phyloP scores from a whole-genome alignment of 2,113 vertebrate genomes.

The Tragelaphus scriptus region DNA sequence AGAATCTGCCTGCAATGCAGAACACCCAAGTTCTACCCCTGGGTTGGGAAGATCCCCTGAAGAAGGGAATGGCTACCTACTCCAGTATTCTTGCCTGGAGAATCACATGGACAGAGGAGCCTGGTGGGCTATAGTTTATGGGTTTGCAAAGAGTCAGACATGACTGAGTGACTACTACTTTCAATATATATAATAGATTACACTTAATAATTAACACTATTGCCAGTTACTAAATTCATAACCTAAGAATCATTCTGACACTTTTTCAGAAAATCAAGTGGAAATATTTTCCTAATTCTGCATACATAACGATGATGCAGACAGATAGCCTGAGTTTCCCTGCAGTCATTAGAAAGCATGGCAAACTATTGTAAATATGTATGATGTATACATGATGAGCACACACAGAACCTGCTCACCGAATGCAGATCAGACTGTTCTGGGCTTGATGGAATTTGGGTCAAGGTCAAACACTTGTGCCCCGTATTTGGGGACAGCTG shows the following conservation, averaged over 20 bases:
- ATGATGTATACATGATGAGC: not conserved
- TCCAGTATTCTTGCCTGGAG: not conserved
- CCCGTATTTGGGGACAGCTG: not conserved
- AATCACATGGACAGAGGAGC: not conserved
- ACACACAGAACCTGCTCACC: not conserved
- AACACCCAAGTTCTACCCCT: not conserved
- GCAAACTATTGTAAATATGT: not conserved
- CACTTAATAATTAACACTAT: not conserved
- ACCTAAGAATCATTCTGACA: not conserved
- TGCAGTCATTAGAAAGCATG: not conserved
- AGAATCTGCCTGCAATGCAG: not conserved
- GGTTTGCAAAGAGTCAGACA: not conserved
- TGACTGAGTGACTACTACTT: not conserved
- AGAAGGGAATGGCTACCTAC: not conserved
- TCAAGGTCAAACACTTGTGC: not conserved
- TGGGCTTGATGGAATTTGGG: not conserved
- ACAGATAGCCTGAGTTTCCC: not conserved
- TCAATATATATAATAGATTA: not conserved
- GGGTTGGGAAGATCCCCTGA: not conserved
- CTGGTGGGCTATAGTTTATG: not conserved
- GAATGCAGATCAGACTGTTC: not conserved
- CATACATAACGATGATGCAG: not conserved
- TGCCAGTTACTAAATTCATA: not conserved
- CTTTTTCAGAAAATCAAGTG: not conserved
- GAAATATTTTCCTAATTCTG: conserved; percentile 6